These are phyloP conservation scores for Hipposideros larvatus DNA, from an alignment of 2,797 vertebrate species.

Conservation along the genomic window DNA sequence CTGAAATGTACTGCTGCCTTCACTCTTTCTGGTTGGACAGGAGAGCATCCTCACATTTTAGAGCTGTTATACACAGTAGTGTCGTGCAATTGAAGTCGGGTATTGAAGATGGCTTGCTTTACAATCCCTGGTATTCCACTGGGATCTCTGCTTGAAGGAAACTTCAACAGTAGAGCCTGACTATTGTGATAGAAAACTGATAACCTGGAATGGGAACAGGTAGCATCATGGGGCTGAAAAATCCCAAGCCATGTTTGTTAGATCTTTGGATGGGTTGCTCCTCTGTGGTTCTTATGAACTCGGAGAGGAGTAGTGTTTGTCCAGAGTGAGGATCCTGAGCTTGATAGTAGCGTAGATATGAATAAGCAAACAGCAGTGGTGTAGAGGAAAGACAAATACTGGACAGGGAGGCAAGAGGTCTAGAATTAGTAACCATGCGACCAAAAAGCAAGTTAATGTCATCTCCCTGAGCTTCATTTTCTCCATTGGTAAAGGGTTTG, in stretches of 20 bases:
- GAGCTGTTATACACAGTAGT: rapidly evolving
- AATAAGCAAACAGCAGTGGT: not conserved
- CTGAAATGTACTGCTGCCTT: not conserved
- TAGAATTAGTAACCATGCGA: not conserved
- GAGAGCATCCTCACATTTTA: not conserved
- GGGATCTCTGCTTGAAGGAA: not conserved
- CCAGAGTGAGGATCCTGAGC: not conserved
- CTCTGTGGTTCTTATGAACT: not conserved
- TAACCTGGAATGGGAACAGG: not conserved
- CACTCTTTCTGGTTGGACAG: not conserved
- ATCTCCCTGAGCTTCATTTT: slow-evolving; percentile 23
- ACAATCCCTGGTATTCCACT: not conserved
- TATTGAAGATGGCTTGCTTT: not conserved
- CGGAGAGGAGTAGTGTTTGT: not conserved
- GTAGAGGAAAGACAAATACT: not conserved
- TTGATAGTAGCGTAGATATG: not conserved
- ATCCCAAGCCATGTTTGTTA: not conserved
- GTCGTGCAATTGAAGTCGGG: not conserved
- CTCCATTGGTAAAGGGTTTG: not conserved
- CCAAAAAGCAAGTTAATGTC: not conserved
- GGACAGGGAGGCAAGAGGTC: not conserved
- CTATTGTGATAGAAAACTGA: not conserved
- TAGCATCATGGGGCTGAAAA: not conserved
- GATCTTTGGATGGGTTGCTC: not conserved
- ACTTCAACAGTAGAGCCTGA: not conserved